Evolutionary conservation across 1,140 invertebrate genomes (phyloP).

Genomic region (Drosophila chauvacae): DNA sequence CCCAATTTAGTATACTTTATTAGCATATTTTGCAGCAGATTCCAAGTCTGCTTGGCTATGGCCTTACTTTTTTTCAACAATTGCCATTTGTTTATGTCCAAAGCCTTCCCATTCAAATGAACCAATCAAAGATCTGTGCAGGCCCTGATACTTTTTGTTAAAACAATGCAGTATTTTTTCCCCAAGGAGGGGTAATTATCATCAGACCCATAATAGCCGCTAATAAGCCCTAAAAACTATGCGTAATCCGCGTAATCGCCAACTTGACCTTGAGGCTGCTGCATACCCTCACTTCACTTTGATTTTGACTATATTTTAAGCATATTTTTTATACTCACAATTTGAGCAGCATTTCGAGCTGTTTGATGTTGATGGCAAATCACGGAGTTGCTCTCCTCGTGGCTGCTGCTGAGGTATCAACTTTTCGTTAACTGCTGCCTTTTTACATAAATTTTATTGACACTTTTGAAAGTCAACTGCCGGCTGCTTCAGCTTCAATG

Average conservation of each 20-base stretch:
- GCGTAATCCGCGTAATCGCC: conserved; percentile 12
- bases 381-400: conserved; percentile 36
- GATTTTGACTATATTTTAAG: background rate
- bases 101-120: no score
- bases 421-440: conserved; percentile 24
- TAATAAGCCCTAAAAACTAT: conserved; percentile 12
- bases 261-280: conserved; percentile 30
- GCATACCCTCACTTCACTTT: background rate
- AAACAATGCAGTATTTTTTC: background rate
- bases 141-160: background rate
- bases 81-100: background rate
- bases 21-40: background rate
- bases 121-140: background rate
- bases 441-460: conserved; percentile 61
- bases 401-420: conserved; percentile 26
- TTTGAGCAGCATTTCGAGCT: conserved; percentile 70
- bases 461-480: conserved; percentile 76
- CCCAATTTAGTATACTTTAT: background rate
- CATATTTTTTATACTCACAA: conserved; percentile 59
- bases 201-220: background rate
- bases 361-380: conserved; percentile 15
- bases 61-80: background rate
- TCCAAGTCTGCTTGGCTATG: background rate
- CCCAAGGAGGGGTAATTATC: background rate
- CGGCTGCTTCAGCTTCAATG: conserved; percentile 49